phyloP scores from a whole-genome alignment of 2,888 invertebrate species.

The Cryptus armator region DNA sequence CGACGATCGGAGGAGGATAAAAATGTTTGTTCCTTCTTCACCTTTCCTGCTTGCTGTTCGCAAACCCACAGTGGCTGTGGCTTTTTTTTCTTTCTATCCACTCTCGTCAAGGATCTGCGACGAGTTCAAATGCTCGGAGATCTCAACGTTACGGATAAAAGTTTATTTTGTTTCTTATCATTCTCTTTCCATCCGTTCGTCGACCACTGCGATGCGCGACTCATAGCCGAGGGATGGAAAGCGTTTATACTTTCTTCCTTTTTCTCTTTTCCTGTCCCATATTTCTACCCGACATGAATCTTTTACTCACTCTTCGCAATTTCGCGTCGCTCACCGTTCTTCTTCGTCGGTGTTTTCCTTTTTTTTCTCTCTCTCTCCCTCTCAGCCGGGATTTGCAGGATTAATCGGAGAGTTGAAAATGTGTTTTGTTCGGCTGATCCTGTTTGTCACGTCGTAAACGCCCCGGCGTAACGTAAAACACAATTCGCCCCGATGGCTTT shows the following conservation, averaged over 20 bases:
- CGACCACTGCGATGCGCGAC: background rate
- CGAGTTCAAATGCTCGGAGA: background rate
- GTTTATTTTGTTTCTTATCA: slow-evolving; percentile 32
- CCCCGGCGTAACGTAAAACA: background rate
- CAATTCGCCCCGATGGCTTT: background rate
- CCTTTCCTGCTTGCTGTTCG: background rate
- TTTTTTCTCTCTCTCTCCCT: slow-evolving; percentile 6
- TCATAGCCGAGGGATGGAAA: slow-evolving; percentile 8
- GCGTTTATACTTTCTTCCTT: background rate
- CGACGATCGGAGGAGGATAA: background rate
- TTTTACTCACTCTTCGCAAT: background rate
- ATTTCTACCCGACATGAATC: background rate
- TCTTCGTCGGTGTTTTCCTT: background rate
- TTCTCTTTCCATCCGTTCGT: slow-evolving; percentile 15
- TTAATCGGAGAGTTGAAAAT: background rate
- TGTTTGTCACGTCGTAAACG: slow-evolving; percentile 1
- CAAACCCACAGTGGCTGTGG: background rate
- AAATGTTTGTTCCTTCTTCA: slow-evolving; percentile 25
- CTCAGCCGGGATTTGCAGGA: slow-evolving; percentile 1
- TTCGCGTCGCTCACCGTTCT: too few relatives aligned
- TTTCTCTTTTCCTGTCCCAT: background rate
- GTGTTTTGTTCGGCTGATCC: background rate
- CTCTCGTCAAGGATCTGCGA: background rate
- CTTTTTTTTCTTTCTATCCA: background rate
- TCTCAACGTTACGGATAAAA: slow-evolving; percentile 19